Evolutionary conservation across 2,113 vertebrate genomes (phyloP), one percentile per base, ranked within the genome.

Genomic region (Chelonoidis abingdonii): DNA sequence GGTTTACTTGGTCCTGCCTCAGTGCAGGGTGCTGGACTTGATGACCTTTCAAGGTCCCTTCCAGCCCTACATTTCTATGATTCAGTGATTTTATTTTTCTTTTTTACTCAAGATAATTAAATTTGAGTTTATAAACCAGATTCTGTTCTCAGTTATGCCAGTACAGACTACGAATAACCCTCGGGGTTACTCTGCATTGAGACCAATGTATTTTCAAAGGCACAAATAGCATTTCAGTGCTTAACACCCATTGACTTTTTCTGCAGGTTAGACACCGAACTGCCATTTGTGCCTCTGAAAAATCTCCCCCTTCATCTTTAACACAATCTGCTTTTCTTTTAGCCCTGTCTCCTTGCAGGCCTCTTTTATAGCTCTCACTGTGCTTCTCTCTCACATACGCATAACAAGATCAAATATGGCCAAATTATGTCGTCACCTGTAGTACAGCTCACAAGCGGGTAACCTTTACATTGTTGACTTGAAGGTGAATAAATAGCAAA

Each of bases 401-500:
- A 5, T 35, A 75, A 24, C 81, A 3, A 88, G 93, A 92, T 86
- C 91, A 6, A 62, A 88, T 65, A 41, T 84, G 62, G 1, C 8
- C 88, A 94, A 47, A 94, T 3, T 41, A 83, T 94, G 84, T 87
- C 86, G 82, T 21, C 89, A 8, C 0, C 75, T 25, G 84, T 92
- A 72, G 95, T 76, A 4, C 47, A 1, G 86, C 92, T 94, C 72
- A 0, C 0, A 93, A 83, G 93, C 89, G 3, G 89, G 85, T 80
- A 50, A 93, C 93, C 90, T 92, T 85, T 8, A 0, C 50, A 90
- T 87, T 91, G 83, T 85, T 95, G 96, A 81, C 90, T 96, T 93
- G 72, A 47, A 54, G 0, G 88, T 8, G 81, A 93, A 93, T 94
- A 97, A 97, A 97, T 92, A 95, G 96, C 96, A 82, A 65, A 87